Evolutionary conservation across 2,888 invertebrate genomes (phyloP).

Genomic region (Entomobrya proxima): DNA sequence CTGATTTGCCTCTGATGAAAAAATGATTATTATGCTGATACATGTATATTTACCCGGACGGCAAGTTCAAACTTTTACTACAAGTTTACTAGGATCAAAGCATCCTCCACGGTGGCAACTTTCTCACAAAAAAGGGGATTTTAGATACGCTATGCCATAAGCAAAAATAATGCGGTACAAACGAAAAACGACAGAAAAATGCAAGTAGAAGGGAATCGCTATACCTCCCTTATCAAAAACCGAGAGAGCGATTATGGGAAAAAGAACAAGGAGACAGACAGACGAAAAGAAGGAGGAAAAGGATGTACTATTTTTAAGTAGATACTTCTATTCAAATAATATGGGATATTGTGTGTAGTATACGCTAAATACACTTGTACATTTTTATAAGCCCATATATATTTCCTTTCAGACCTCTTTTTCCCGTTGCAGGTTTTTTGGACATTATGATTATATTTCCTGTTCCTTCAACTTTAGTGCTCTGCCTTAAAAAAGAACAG

Average conservation of each 20-base stretch:
- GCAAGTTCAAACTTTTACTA: not conserved
- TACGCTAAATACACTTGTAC: not conserved
- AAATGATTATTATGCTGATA: conserved; percentile 29
- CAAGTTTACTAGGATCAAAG: not conserved
- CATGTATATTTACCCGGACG: not conserved
- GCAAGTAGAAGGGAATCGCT: not conserved
- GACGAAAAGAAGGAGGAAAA: conserved; percentile 20
- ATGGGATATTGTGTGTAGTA: no score
- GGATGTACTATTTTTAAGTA: not conserved
- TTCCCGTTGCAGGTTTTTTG: conserved; percentile 8
- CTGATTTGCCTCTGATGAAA: conserved; percentile 21
- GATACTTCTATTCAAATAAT: not conserved
- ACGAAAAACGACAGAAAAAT: conserved; percentile 1
- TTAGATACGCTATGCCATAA: conserved; percentile 14
- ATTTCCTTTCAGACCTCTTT: not conserved
- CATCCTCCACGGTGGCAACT: not conserved
- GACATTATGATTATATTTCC: not conserved
- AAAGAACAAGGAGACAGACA: conserved; percentile 25
- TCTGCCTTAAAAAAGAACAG: conserved; percentile 1
- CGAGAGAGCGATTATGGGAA: conserved; percentile 32
- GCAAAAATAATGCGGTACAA: conserved; percentile 2
- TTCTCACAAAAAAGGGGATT: not conserved
- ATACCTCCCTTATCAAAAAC: conserved; percentile 34
- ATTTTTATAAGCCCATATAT: conserved; percentile 15
- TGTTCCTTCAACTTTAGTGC: not conserved